Percentiles rank a stretch among this genome's conserved stretches.
These are phyloP conservation scores for Cynaeus angustus DNA, from an alignment of 2,888 invertebrate genomes.

Conservation along the genomic window DNA sequence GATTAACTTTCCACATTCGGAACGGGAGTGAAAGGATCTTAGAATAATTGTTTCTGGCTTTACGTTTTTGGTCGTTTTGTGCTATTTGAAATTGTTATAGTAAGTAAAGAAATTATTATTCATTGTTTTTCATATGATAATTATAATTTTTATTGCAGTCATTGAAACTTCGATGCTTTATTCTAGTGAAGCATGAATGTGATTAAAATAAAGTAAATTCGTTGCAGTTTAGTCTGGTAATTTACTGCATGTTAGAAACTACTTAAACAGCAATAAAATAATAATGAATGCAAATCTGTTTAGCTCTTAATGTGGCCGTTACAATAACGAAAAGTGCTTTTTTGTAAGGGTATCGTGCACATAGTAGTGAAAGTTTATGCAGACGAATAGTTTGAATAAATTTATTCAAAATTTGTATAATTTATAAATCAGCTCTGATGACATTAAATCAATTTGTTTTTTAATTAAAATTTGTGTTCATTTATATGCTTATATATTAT, in stretches of 20 bases:
- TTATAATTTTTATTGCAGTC: too few species aligned
- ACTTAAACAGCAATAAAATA: conserved; percentile 2
- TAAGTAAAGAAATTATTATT: too few species aligned
- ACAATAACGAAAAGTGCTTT: conserved; percentile 1
- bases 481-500: background rate
- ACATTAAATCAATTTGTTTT: background rate
- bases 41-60: conserved; percentile 18
- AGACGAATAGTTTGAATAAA: too few species aligned
- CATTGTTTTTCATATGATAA: too few species aligned
- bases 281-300: conserved; percentile 1
- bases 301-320: background rate
- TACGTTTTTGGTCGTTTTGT: conserved; percentile 17
- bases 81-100: background rate
- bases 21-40: background rate
- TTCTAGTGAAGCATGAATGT: too few species aligned
- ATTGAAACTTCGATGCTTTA: too few species aligned
- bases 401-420: background rate
- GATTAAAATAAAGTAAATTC: background rate
- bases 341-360: background rate
- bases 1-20: conserved; percentile 5
- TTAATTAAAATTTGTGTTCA: background rate
- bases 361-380: background rate
- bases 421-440: background rate
- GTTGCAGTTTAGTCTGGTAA: background rate
- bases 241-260: background rate